Conservation (phyloP, 1,140 invertebrate species). For the Lucilia sericata region DNA sequence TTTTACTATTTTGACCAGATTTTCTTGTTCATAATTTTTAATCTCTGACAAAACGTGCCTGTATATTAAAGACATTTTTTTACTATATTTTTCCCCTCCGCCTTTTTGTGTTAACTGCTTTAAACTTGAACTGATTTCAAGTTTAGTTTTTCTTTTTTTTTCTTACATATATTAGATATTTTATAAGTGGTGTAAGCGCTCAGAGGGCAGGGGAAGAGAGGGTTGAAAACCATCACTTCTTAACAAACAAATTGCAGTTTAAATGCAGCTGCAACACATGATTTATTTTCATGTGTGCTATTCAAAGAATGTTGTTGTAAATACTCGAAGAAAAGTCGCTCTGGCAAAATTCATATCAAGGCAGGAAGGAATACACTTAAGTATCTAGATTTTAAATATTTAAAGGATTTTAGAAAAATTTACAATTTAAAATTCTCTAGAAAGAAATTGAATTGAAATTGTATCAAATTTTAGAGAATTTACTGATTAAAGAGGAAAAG, state of each 20-base stretch:
- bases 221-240: background rate
- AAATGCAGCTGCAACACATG: conserved; percentile 19
- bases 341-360: background rate
- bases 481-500: too few relatives aligned
- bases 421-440: background rate
- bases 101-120: background rate
- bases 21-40: conserved; percentile 19
- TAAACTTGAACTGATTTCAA: conserved; percentile 33
- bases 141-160: background rate
- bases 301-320: conserved; percentile 1
- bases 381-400: background rate
- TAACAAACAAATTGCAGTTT: background rate
- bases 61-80: conserved; percentile 1
- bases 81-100: background rate
- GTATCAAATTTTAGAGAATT: background rate
- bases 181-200: too few relatives aligned
- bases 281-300: background rate
- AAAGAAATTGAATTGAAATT: background rate
- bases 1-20: conserved; percentile 23
- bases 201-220: too few relatives aligned
- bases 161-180: background rate
- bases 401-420: background rate
- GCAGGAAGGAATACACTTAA: background rate
- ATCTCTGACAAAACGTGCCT: background rate
- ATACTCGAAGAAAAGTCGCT: too few relatives aligned